Evolutionary conservation across 2,797 vertebrate genomes (phyloP).

Genomic region (Coendou prehensilis): DNA sequence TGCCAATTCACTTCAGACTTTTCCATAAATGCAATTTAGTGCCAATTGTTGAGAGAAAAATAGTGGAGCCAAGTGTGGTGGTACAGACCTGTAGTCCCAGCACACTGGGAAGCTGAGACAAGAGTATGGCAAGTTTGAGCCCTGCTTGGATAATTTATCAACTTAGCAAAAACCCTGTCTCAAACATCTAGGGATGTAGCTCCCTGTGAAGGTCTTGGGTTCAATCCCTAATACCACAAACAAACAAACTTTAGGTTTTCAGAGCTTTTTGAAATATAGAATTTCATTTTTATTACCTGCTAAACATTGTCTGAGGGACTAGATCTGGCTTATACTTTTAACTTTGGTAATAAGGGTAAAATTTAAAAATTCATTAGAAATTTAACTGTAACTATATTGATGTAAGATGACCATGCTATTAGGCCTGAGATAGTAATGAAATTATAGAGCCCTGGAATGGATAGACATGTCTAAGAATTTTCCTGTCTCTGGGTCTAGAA

Average conservation of each 20-base stretch:
- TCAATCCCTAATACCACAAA: not conserved
- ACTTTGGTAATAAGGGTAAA: not conserved
- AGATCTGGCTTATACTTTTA: not conserved
- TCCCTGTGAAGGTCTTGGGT: not conserved
- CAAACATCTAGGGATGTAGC: too few species aligned
- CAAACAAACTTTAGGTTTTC: not conserved
- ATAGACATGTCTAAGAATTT: accelerated
- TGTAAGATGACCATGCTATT: accelerated
- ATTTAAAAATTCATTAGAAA: not conserved
- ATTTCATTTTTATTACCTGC: not conserved
- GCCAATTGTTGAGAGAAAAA: not conserved
- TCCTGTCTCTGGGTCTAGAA: not conserved
- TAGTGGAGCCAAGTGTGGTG: not conserved
- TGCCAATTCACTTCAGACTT: not conserved
- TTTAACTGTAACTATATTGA: not conserved
- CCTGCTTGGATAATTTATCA: not conserved
- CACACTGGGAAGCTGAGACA: not conserved
- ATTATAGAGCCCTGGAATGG: too few species aligned
- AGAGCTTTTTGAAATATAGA: not conserved
- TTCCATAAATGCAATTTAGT: not conserved
- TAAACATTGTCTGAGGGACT: not conserved
- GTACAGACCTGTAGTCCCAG: not conserved
- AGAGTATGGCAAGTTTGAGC: not conserved
- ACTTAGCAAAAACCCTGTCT: not conserved
- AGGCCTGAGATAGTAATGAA: accelerated